phyloP scores from a whole-genome alignment of 1,140 invertebrate genomes.

The Lepidurus couesii region DNA sequence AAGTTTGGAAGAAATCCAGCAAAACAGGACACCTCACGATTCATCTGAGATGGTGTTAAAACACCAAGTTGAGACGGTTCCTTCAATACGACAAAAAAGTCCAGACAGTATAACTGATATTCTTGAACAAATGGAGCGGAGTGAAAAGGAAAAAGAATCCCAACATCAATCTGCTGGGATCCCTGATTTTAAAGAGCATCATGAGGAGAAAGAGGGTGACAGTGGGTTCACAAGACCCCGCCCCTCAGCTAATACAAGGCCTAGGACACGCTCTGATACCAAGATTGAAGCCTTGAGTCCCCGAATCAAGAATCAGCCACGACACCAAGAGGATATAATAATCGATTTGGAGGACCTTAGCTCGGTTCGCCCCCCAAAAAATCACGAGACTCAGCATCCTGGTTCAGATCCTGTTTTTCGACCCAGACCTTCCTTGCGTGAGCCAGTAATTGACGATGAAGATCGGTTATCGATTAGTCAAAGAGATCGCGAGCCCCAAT shows the following conservation, averaged over 20 bases:
- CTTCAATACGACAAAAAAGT: neutral
- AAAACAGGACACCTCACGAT: no score
- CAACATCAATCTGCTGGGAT: neutral
- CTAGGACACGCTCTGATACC: no score
- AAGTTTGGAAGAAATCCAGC: no score
- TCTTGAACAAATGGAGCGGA: neutral
- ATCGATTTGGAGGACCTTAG: neutral
- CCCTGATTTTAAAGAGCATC: neutral
- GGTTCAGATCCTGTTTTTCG: neutral
- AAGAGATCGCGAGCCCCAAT: neutral
- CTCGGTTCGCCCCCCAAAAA: neutral
- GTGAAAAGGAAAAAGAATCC: neutral
- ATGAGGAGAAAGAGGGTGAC: neutral
- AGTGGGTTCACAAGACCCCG: neutral
- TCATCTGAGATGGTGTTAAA: no score
- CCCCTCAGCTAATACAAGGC: no score
- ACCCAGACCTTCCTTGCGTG: neutral
- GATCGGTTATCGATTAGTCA: no score
- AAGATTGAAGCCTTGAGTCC: no score
- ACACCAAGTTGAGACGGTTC: no score
- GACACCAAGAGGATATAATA: neutral
- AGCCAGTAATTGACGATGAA: neutral
- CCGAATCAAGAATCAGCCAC: no score
- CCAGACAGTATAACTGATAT: neutral
- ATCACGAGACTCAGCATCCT: neutral